These are phyloP conservation scores for Glaucidium brasilianum DNA, from an alignment of 2,113 vertebrate genomes.

Conservation along the genomic window DNA sequence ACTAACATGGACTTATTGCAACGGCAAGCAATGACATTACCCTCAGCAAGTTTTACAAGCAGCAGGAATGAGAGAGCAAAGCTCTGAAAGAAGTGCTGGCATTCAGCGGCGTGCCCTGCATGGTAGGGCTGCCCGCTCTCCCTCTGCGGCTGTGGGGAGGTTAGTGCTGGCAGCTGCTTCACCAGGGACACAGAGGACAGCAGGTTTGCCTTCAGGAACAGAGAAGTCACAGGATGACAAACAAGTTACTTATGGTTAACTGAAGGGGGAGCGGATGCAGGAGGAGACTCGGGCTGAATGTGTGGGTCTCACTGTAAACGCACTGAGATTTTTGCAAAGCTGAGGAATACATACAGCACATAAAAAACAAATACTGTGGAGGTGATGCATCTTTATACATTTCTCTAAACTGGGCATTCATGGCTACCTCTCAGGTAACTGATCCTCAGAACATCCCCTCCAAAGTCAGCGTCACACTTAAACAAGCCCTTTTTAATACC, in stretches of 20 bases:
- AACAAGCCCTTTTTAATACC: neutral
- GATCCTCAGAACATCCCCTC: neutral
- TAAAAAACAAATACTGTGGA: neutral
- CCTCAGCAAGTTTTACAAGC: neutral
- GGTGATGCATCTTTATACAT: neutral
- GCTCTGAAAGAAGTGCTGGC: neutral
- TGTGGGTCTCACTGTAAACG: neutral
- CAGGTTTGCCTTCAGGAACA: neutral
- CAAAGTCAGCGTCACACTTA: neutral
- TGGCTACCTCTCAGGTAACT: neutral
- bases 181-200: neutral
- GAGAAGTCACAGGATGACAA: neutral
- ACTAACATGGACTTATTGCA: neutral
- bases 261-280: neutral
- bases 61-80: neutral
- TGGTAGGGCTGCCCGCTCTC: rapidly evolving
- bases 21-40: neutral
- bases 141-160: neutral
- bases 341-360: neutral
- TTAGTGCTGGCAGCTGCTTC: neutral
- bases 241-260: neutral
- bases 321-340: neutral
- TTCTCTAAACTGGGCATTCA: neutral
- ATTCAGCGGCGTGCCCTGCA: neutral
- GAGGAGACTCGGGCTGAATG: neutral